phyloP scores from a whole-genome alignment of 2,888 invertebrate genomes.

The Matsumyia berberina region DNA sequence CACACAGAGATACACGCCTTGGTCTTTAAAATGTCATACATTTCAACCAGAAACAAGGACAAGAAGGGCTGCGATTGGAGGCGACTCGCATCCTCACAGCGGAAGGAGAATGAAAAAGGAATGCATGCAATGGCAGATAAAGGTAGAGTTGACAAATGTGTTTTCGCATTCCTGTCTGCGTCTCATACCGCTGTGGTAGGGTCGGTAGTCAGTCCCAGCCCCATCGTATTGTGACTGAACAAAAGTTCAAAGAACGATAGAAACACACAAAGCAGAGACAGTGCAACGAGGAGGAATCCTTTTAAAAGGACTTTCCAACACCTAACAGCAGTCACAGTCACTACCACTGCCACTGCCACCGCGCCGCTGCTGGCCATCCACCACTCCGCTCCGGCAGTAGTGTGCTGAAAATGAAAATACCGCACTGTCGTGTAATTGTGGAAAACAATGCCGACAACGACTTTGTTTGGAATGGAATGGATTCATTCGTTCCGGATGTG shows the following conservation, averaged over 20 bases:
- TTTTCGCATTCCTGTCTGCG: conserved; percentile 70
- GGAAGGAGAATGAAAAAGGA: conserved; percentile 13
- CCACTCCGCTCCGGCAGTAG: background rate
- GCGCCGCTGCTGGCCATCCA: conserved; percentile 10
- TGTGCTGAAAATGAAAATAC: conserved; percentile 72
- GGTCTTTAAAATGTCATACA: conserved; percentile 71
- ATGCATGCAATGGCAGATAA: conserved; percentile 68
- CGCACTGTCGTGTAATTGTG: conserved; percentile 75
- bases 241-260: conserved; percentile 72
- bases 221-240: conserved; percentile 22
- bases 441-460: conserved; percentile 75
- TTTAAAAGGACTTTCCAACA: conserved; percentile 67
- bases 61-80: conserved; percentile 46
- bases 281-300: conserved; percentile 39
- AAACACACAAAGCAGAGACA: conserved; percentile 57
- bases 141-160: conserved; percentile 76
- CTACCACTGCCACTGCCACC: background rate
- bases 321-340: conserved; percentile 45
- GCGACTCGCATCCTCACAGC: background rate
- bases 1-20: conserved; percentile 15
- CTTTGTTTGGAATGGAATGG: conserved; percentile 67
- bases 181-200: background rate
- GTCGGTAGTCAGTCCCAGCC: background rate
- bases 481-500: conserved; percentile 66
- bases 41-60: conserved; percentile 72